Base-by-base conservation (phyloP, 2,888 invertebrate species). In the Mythimna lalbum region DNA sequence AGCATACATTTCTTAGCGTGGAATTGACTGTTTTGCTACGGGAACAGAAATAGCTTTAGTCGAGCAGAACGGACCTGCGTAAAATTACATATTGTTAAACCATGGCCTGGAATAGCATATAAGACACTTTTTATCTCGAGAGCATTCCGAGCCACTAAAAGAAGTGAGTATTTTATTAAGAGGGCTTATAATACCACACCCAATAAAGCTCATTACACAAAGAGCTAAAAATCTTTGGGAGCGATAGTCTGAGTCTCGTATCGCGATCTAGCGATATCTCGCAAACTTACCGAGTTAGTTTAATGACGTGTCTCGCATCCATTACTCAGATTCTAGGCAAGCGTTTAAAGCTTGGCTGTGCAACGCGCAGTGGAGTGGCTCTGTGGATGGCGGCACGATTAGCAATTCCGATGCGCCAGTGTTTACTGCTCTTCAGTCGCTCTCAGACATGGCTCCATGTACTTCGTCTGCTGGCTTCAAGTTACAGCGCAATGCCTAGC, bases 341-440 rank as follows among this genome's bases (percentile, higher is more conserved):
- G 53, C 64, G 61, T 61, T 63, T 82, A 73, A 76, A 68, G 72
- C 75, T 50, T 52, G 60, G 65, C 70, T 57, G 53, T 71, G 78
- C 75, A 73, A 66, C 82, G 83, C 55, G 76, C 72, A 83, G 72
- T 85, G 70, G 71, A 85, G 74, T 65, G 74, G 65, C 64, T 76
- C 78, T 83, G 78, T 61, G 82, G 77, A 62, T 71, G 76, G 71
- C 77, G 69, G 73, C 64, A 47, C 63, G 83, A 86, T 86, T 87
- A 87, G 86, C 85, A 86, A 86, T 87, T 86, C 86, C 70, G 74
- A 87, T 85, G 83, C 65, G 78, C 74, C 49, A 78, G 71, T 81
- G 86, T 84, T 85, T 82, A 85, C 80, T 73, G 67, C 71, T 69
- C 78, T 80, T 75, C 77, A 77, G 75, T 74, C 63, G 73, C 63